These are phyloP conservation scores for Drosophila neonasuta DNA, from an alignment of 2,888 invertebrate genomes.

Conservation along the genomic window DNA sequence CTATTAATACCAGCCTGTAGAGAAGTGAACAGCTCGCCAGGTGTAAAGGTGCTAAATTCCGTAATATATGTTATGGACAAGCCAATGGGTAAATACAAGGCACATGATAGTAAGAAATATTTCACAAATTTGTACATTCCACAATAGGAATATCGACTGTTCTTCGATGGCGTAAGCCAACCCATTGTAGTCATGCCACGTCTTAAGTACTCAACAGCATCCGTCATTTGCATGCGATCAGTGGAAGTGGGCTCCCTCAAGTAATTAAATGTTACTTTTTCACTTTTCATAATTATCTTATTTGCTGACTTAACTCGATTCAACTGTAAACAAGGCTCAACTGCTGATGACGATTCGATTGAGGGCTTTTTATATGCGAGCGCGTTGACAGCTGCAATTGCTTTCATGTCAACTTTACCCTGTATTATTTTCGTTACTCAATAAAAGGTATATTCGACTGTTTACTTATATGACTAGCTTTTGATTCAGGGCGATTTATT, in stretches of 20 bases:
- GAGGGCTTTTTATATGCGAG: slow-evolving; percentile 17
- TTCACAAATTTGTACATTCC: slow-evolving; percentile 21
- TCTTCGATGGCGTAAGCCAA: slow-evolving; percentile 26
- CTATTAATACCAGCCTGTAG: slow-evolving; percentile 43
- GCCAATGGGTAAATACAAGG: slow-evolving; percentile 32
- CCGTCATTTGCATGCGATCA: slow-evolving; percentile 34
- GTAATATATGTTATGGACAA: slow-evolving; percentile 29
- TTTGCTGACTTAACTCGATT: background rate
- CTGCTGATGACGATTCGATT: slow-evolving; percentile 6
- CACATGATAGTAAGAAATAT: slow-evolving; percentile 9
- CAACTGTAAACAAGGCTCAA: background rate
- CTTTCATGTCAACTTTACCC: background rate
- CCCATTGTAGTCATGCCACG: slow-evolving; percentile 31
- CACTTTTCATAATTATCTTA: background rate
- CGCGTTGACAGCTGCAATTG: background rate
- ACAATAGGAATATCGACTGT: background rate
- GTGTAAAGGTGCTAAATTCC: slow-evolving; percentile 42
- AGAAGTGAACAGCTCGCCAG: slow-evolving; percentile 56
- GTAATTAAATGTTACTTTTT: slow-evolving; percentile 31
- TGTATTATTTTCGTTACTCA: background rate
- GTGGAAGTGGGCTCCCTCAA: slow-evolving; percentile 25
- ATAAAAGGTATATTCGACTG: background rate
- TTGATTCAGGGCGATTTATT: too few species aligned
- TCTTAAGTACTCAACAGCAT: slow-evolving; percentile 39
- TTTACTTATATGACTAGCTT: too few species aligned